phyloP scores from a whole-genome alignment of 2,113 vertebrate species.

The Ciconia stormi region DNA sequence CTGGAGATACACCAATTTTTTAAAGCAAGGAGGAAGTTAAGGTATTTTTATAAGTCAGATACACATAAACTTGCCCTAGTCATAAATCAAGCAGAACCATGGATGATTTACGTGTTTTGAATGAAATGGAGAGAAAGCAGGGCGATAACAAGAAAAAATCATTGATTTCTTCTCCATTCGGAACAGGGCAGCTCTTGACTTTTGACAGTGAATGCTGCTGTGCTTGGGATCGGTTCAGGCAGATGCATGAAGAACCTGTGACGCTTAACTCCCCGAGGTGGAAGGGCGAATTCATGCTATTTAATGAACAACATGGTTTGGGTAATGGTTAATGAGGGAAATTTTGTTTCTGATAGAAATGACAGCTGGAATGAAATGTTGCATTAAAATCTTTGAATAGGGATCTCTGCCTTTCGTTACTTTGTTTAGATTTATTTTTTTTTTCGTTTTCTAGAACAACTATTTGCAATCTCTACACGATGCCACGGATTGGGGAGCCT shows the following conservation, averaged over 20 bases:
- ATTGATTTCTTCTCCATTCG: not conserved
- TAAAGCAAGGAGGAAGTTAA: not conserved
- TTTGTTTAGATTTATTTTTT: not conserved
- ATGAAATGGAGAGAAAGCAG: not conserved
- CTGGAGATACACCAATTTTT: not conserved
- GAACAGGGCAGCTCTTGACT: not conserved
- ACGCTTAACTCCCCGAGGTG: accelerated
- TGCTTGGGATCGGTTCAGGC: not conserved
- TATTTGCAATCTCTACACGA: slow-evolving; percentile 96
- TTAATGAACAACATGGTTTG: not conserved
- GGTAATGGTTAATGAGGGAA: not conserved
- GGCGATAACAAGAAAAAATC: not conserved
- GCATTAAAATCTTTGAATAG: not conserved
- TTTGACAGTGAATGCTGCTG: not conserved
- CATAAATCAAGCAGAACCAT: not conserved
- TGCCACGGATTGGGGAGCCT: slow-evolving; percentile 95
- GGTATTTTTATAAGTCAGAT: not conserved
- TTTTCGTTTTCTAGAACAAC: slow-evolving; percentile 82
- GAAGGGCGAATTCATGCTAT: not conserved
- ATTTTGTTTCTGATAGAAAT: not conserved
- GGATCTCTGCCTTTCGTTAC: not conserved
- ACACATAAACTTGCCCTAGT: not conserved
- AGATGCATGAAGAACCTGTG: not conserved
- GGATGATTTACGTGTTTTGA: not conserved
- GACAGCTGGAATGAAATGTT: not conserved